Evolutionary conservation across 1,140 invertebrate genomes (phyloP), one percentile per base, ranked within the genome.

Genomic region (Neelides sp.): DNA sequence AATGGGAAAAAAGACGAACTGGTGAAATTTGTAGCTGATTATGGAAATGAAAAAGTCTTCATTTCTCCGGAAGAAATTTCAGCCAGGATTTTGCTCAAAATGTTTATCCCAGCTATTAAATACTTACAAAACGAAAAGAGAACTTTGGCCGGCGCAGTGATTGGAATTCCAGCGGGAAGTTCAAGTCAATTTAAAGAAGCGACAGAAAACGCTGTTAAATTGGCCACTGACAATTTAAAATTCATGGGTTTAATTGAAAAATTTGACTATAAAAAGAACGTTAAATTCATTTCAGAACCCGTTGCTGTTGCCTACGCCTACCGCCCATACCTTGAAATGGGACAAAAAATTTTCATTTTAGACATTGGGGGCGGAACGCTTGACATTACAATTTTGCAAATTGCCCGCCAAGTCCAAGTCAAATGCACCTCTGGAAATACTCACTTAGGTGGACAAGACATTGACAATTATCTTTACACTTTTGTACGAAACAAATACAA

Each of bases 271-370:
- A n/a, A n/a, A n/a, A n/a, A n/a, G n/a, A n/a, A n/a, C n/a, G 91
- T 98, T 86, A 80, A 94, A 70, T 98, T 98, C 62, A 97, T 98
- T 64, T 98, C 98, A 67, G 95, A 99, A 68, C 96, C 96, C 15
- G 98, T 93, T 32, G 95, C 95, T 4, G 96, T 96, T 45, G 96
- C 96, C 54, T 97, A 99, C 71, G 96, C 96, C 50, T 99, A 98
- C 64, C 94, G 94, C 70, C 75, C 98, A 55, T 93, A 98, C 73
- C 98, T 65, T 65, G 44, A 68, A 66, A n/a, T 22, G 5, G 17
- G 1, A 19, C 27, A 23, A n/a, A 47, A 47, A 0, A 24, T 58
- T 5, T 20, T 58, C 2, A 51, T 58, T 44, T 58, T 54, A 27
- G n/a, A n/a, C n/a, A n/a, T n/a, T n/a, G n/a, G n/a, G n/a, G n/a